Evolutionary conservation across 2,113 vertebrate genomes (phyloP), one percentile per base, ranked within the genome.

Genomic region (Podilymbus podiceps): DNA sequence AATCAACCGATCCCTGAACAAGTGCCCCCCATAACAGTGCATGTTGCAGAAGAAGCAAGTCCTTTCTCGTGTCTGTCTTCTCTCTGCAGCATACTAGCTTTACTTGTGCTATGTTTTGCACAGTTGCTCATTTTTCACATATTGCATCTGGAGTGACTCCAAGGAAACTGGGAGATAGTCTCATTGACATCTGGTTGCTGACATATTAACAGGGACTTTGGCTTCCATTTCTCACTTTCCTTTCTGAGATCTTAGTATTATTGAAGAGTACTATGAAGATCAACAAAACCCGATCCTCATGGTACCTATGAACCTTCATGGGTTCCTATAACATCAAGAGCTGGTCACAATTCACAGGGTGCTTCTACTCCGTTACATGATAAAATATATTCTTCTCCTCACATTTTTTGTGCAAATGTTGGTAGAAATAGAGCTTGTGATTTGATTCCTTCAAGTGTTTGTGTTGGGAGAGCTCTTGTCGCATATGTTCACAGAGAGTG

Each of bases 361-460:
- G 14, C 64, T 96, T 85, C 46, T 78, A 46, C 49, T 85, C 35
- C 21, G 49, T 60, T 78, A 25, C 27, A 46, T 44, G 27, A 64
- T 53, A 68, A 90, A 85, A 80, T 40, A 71, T 5, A 71, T 18
- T 83, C 38, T 72, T 78, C 18, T 80, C 15, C 24, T 78, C 22
- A 31, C 11, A 23, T 40, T 25, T 59, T 89, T 87, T 49, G 40
- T 92, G 72, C 42, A 91, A 88, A 78, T 46, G 47, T 85, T 93
- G 62, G 35, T 94, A 89, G 88, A 78, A 94, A 92, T 87, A 92
- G 83, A 94, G 46, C 80, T 91, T 93, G 40, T 35, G 81, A 67
- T 94, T 94, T 95, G 73, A 90, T 95, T 97, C 94, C 90, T 96
- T 90, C 77, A 86, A 96, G 76, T 96, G 90, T 96, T 96, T 96